These are phyloP conservation scores for Homarus americanus DNA, from an alignment of 1,140 invertebrate genomes.

Conservation along the genomic window DNA sequence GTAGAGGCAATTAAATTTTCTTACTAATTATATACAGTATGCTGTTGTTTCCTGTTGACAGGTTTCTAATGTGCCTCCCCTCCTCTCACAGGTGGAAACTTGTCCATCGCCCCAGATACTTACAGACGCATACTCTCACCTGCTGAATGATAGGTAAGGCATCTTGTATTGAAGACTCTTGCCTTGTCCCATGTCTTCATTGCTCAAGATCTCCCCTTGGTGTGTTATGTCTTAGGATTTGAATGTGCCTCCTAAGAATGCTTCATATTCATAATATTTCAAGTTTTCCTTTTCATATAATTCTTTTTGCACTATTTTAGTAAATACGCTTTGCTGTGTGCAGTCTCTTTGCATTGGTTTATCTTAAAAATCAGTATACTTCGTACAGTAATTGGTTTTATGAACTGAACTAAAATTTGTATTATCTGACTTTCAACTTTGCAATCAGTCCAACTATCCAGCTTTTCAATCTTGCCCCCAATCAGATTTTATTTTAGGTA, in stretches of 20 bases:
- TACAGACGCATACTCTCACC: slow-evolving; percentile 56
- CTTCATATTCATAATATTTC: background rate
- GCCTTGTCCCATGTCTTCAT: background rate
- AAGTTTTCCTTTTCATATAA: background rate
- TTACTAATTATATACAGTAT: too few relatives aligned
- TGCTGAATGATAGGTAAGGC: slow-evolving; percentile 66
- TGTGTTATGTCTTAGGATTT: slow-evolving; percentile 6
- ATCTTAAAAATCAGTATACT: background rate
- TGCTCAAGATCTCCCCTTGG: background rate
- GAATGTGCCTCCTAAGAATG: slow-evolving; percentile 29
- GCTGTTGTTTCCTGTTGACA: too few relatives aligned
- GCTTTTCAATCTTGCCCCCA: too few relatives aligned
- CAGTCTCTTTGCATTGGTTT: background rate
- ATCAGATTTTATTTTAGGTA: too few relatives aligned
- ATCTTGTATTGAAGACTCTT: background rate
- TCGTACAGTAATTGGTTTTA: background rate
- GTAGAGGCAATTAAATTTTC: too few relatives aligned
- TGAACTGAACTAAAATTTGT: too few relatives aligned
- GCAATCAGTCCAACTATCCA: too few relatives aligned
- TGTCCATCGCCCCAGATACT: slow-evolving; percentile 66
- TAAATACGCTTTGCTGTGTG: background rate
- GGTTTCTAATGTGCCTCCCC: background rate
- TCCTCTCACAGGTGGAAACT: slow-evolving; percentile 48
- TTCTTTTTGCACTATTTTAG: background rate
- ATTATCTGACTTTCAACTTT: too few relatives aligned